Base-by-base conservation (phyloP, 2,797 vertebrate species). In the Arnoldichthys spilopterus region DNA sequence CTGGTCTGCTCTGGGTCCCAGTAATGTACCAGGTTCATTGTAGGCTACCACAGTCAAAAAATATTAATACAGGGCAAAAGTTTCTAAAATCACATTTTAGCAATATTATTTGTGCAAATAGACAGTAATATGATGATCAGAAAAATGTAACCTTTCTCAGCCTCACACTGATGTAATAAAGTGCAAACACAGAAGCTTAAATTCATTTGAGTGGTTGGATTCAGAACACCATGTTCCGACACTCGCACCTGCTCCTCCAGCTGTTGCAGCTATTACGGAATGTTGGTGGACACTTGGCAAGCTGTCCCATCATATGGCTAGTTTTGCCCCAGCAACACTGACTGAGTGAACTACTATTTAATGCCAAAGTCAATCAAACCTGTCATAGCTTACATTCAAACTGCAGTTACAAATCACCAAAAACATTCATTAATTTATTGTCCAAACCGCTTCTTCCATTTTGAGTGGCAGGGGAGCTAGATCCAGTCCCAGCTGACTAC, bases 141-240 rank as follows among this genome's bases (percentile, higher is more conserved):
- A 16, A 75, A 59, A 34, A 7, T 0, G 8, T 47, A 74, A 8
- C 22, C 30, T 32, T 32, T 30, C 16, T 69, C 24, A 53, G 16
- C 3, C 61, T 30, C 43, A 30, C 24, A 76, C 18, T 59, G 68
- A 76, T 59, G 6, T 79, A 76, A 76, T 72, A 51, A 76, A 74
- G 30, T 62, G 22, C 12, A 7, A 11, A 32, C 32, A 26, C 13
- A 18, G 37, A 30, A 53, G 32, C 12, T 59, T 63, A 53, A 81
- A 63, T 71, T 63, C 30, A 79, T 82, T 77, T 81, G 34, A 75
- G 12, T 56, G 66, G 26, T 64, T 49, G 18, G 79, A 76, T 72
- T 78, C 56, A 64, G 68, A 78, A 18, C 6, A 15, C 24, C 13
- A 32, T 74, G 71, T 80, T 59, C 70, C 22, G 51, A 72, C 69